Percentiles rank a stretch among this genome's conserved stretches.
These are phyloP conservation scores for Ara ararauna DNA, from an alignment of 2,797 vertebrate species.

Conservation along the genomic window DNA sequence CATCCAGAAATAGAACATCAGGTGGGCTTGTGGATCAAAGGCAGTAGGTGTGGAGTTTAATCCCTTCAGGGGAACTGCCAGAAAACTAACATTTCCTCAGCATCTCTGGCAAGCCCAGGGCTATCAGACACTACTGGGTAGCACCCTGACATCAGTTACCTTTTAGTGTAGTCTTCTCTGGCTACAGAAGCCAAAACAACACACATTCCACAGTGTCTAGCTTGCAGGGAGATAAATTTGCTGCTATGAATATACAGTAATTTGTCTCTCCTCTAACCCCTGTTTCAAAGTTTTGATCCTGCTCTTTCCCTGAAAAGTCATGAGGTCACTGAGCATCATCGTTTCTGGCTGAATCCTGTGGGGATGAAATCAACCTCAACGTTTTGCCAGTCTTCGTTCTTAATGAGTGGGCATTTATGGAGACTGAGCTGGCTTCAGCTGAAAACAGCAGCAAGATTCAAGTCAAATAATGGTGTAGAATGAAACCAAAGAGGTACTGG, in stretches of 20 bases:
- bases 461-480: neutral
- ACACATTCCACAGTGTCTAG: accelerated
- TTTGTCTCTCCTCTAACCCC: neutral
- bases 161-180: neutral
- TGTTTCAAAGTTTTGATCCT: neutral
- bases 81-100: neutral
- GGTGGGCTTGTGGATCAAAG: neutral
- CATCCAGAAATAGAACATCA: neutral
- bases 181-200: neutral
- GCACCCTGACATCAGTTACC: neutral
- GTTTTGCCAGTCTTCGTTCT: neutral
- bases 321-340: neutral
- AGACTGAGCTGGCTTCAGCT: neutral
- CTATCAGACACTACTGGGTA: neutral
- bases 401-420: neutral
- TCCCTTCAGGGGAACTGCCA: neutral
- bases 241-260: neutral
- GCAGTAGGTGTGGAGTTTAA: neutral
- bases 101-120: neutral
- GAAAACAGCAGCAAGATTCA: constrained; percentile 1
- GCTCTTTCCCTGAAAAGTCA: neutral
- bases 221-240: neutral
- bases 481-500: neutral
- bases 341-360: neutral
- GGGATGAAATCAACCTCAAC: neutral